Percentiles rank a stretch among this genome's conserved stretches.
Evolutionary conservation across 2,888 invertebrate genomes (phyloP).

Genomic region (Sminthurinus aureus): DNA sequence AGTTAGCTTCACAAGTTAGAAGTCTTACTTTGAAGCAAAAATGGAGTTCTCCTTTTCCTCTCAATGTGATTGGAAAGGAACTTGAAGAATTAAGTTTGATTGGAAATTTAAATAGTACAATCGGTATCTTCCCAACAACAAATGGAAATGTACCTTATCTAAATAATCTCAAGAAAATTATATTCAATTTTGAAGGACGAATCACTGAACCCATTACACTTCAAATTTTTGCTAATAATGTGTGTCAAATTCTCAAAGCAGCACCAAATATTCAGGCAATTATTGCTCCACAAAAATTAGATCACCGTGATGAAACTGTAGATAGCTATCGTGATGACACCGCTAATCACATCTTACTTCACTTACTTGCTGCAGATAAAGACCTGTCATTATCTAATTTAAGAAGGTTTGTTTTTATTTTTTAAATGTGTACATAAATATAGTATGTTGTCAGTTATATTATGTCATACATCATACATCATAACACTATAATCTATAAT

Average conservation of each 20-base stretch:
- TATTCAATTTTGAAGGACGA: conserved; percentile 23
- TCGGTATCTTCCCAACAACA: conserved; percentile 25
- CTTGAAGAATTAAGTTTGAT: conserved; percentile 15
- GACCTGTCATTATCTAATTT: not conserved
- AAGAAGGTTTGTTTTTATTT: not conserved
- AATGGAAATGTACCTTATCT: not conserved
- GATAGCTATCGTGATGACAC: conserved; percentile 25
- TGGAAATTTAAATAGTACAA: conserved; percentile 23
- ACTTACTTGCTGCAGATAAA: conserved; percentile 21
- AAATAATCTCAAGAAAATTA: conserved; percentile 17
- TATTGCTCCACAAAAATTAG: conserved; percentile 28
- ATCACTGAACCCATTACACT: conserved; percentile 15
- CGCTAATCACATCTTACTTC: conserved; percentile 27
- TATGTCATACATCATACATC: too few relatives aligned
- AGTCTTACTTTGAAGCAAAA: conserved; percentile 19
- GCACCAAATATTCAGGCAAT: conserved; percentile 27
- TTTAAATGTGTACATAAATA: not conserved
- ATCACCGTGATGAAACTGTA: conserved; percentile 30
- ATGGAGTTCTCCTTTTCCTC: conserved; percentile 21
- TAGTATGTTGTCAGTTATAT: not conserved
- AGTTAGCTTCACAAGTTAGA: conserved; percentile 15
- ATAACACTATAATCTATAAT: too few relatives aligned
- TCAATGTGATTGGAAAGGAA: not conserved
- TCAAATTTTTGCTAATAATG: conserved; percentile 15
- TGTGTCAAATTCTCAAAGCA: conserved; percentile 9